Base-by-base conservation (phyloP, 2,113 vertebrate species). In the Pterophyllum scalare region DNA sequence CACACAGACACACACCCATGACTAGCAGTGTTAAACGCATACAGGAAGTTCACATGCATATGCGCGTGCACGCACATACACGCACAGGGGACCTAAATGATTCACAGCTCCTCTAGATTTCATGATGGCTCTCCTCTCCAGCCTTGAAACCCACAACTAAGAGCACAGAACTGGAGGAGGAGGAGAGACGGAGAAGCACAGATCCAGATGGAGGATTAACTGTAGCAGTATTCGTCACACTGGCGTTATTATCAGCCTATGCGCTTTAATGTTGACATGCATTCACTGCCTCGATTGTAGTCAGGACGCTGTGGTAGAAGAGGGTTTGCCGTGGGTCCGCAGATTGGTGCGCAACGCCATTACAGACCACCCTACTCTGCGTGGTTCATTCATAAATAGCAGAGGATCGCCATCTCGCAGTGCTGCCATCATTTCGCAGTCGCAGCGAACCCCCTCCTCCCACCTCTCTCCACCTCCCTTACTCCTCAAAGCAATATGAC, bases 361-460 rank as follows among this genome's bases (percentile, higher is more conserved):
- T 93, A 93, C 87, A 91, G 90, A 88, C 75, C 89, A 89, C 75
- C 91, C 87, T 75, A 87, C 91, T 93, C 91, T 46, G 75, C 79
- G 52, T 12, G 87, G 87, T 94, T 94, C 95, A 95, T 95, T 96
- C 94, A 95, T 95, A 95, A 96, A 95, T 95, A 95, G 88, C 93
- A 79, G 88, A 93, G 91, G 91, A 94, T 93, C 93, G 93, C 91
- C 91, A 94, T 94, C 91, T 93, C 93, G 54, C 90, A 87, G 91
- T 70, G 74, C 89, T 92, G 91, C 89, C 86, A 90, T 93, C 86
- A 85, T 94, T 94, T 93, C 75, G 60, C 90, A 86, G 88, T 86
- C 77, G 67, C 84, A 83, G 81, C 82, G 28, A 64, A 14, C 24
- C 60, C 79, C 80, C 43, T 62, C 35, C 19, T 33, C 28, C 54